Conservation (phyloP, 1,140 invertebrate species). For the Harlomillsia oculata region DNA sequence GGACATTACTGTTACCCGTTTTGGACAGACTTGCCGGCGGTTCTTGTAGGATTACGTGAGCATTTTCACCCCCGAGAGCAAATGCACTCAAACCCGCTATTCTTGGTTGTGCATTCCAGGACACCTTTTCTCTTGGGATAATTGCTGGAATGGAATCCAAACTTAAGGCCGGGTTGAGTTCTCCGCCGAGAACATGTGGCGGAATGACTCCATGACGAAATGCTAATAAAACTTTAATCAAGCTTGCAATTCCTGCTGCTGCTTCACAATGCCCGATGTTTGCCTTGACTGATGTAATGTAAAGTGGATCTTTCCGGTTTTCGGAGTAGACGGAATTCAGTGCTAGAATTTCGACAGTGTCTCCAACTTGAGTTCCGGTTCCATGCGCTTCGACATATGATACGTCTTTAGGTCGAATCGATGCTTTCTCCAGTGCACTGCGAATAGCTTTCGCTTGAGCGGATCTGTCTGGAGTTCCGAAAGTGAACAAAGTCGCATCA, state of each 20-base stretch:
- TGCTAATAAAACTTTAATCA: conserved; percentile 9
- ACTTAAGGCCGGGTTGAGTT: conserved; percentile 7
- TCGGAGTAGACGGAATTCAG: not conserved
- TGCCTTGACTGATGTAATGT: conserved; percentile 5
- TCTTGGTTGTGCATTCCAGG: conserved; percentile 1
- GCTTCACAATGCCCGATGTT: conserved; percentile 13
- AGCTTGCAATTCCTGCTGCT: conserved; percentile 5
- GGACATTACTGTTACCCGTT: too few relatives aligned
- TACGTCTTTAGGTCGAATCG: conserved; percentile 1
- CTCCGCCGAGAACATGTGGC: not conserved
- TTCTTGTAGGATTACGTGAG: conserved; percentile 1
- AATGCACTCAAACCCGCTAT: conserved; percentile 1
- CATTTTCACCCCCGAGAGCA: conserved; percentile 3
- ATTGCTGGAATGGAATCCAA: not conserved
- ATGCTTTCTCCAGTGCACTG: not conserved
- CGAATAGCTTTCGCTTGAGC: conserved; percentile 4
- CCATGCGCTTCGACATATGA: conserved; percentile 9
- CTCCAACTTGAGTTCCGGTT: conserved; percentile 5
- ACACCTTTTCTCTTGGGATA: not conserved
- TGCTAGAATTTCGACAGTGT: conserved; percentile 8
- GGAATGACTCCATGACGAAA: conserved; percentile 8
- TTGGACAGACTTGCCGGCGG: too few relatives aligned
- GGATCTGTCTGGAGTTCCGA: conserved; percentile 4
- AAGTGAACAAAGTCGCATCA: not conserved
- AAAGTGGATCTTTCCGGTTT: not conserved